Percentiles rank a stretch among this genome's conserved stretches.
phyloP scores from a whole-genome alignment of 2,797 vertebrate genomes.

The Halcyon smyrnensis region DNA sequence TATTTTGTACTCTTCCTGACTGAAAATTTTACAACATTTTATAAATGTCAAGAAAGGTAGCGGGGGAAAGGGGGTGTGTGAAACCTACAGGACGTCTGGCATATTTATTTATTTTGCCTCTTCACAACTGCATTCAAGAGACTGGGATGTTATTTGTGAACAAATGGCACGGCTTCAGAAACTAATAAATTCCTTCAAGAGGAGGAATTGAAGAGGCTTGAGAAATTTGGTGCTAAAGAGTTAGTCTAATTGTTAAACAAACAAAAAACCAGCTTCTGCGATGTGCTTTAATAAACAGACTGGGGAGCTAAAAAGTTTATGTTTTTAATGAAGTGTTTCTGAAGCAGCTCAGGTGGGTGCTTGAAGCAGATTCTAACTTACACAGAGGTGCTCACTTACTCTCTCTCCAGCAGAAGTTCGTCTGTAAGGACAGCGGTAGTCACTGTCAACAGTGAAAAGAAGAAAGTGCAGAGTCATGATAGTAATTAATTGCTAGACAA shows the following conservation, averaged over 20 bases:
- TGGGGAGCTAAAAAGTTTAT: background rate
- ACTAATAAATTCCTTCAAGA: background rate
- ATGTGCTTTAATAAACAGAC: background rate
- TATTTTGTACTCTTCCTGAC: slow-evolving; percentile 26
- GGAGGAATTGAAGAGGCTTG: background rate
- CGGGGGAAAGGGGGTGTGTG: background rate
- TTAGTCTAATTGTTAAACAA: background rate
- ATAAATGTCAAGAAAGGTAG: slow-evolving; percentile 25
- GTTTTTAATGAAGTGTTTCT: background rate
- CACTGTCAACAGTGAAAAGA: background rate
- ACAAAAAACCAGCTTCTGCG: background rate
- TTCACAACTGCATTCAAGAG: background rate
- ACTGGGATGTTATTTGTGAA: background rate
- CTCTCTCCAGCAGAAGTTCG: background rate
- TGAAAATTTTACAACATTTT: slow-evolving; percentile 50
- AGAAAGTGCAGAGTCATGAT: background rate
- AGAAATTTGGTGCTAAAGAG: background rate
- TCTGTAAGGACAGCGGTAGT: background rate
- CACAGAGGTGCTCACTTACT: background rate
- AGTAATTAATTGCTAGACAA: background rate
- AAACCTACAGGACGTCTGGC: background rate
- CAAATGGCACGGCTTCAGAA: slow-evolving; percentile 8
- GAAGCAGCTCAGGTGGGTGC: background rate
- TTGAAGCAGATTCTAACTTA: background rate
- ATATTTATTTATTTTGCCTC: slow-evolving; percentile 21